Conservation (phyloP, 2,113 vertebrate species). For the Acrocephalus arundinaceus region DNA sequence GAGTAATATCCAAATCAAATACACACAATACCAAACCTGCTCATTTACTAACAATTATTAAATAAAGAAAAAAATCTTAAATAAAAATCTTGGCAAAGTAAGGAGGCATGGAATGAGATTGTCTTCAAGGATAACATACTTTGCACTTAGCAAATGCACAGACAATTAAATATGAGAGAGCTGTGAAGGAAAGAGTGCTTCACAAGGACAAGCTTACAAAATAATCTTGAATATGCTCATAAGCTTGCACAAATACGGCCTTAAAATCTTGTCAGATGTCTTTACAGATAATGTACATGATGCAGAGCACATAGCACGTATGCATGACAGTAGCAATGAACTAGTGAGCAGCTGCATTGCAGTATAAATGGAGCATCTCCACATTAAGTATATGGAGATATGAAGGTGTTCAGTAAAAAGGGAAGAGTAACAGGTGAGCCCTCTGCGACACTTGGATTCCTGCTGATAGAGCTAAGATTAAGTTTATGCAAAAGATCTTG, state of each 20-base stretch:
- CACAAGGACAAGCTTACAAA: background rate
- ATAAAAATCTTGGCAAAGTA: background rate
- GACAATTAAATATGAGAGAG: background rate
- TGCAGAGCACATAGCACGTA: background rate
- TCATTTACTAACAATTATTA: background rate
- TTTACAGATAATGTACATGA: background rate
- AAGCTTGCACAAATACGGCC: background rate
- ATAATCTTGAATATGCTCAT: background rate
- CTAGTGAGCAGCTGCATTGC: background rate
- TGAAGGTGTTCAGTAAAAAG: background rate
- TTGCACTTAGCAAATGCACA: background rate
- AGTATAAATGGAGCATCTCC: background rate
- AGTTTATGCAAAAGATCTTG: background rate
- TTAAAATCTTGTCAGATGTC: background rate
- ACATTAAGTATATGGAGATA: background rate
- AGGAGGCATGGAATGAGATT: background rate
- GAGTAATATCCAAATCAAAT: background rate
- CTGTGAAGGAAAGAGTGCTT: background rate
- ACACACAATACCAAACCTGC: background rate
- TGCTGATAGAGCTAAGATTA: background rate
- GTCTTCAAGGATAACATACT: background rate
- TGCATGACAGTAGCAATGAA: background rate
- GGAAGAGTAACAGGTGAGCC: background rate
- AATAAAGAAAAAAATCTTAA: background rate
- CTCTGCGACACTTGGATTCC: background rate